Evolutionary conservation across 1,140 invertebrate species (phyloP).

Genomic region (Megalopta genalis): DNA sequence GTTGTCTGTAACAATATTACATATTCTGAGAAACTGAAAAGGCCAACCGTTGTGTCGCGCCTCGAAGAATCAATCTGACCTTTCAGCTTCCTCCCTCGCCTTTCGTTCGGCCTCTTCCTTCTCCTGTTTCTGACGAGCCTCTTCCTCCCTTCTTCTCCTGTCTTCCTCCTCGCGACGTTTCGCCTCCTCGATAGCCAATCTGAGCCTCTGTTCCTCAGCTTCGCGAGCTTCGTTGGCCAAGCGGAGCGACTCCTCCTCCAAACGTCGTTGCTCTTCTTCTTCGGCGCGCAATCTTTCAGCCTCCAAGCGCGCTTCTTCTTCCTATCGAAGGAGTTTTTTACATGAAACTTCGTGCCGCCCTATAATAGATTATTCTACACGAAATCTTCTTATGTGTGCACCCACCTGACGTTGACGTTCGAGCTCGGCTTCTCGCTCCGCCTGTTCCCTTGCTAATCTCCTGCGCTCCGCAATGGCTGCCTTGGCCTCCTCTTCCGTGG

Average conservation of each 20-base stretch:
- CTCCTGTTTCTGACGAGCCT: conserved; percentile 85
- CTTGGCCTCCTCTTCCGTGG: conserved; percentile 94
- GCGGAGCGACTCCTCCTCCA: conserved; percentile 88
- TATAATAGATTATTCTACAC: background rate
- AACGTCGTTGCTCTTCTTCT: conserved; percentile 88
- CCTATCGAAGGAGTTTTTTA: conserved; percentile 74
- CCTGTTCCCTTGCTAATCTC: conserved; percentile 90
- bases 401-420: conserved; percentile 86
- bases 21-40: background rate
- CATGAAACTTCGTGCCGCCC: background rate
- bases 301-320: conserved; percentile 87
- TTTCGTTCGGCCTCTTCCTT: conserved; percentile 89
- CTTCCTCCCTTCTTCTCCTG: conserved; percentile 83
- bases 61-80: conserved; percentile 60
- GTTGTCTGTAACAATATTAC: conserved; percentile 80
- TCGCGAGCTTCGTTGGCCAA: conserved; percentile 86
- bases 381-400: background rate
- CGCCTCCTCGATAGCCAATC: conserved; percentile 85
- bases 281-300: conserved; percentile 88
- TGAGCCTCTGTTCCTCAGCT: conserved; percentile 87
- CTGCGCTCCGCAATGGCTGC: conserved; percentile 92
- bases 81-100: conserved; percentile 89
- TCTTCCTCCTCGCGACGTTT: conserved; percentile 85
- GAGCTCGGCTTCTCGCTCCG: conserved; percentile 91
- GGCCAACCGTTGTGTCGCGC: too few species aligned